Evolutionary conservation across 2,888 invertebrate species (phyloP).

Genomic region (Noctuana brunneofusca): DNA sequence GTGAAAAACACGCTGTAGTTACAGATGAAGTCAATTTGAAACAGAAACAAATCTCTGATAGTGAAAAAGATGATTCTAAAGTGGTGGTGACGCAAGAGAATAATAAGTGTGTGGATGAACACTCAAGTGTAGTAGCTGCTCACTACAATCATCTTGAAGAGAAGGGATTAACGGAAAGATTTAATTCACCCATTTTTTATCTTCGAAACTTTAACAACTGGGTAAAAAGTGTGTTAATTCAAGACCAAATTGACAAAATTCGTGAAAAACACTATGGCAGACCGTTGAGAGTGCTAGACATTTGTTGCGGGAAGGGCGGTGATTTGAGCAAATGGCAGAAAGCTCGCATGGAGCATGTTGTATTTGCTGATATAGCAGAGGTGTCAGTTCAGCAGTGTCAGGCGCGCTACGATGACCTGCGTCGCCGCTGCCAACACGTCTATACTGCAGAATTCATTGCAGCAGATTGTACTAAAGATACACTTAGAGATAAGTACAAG

Average conservation of each 20-base stretch:
- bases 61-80: slow-evolving; percentile 9
- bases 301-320: slow-evolving; percentile 99
- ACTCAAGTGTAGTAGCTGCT: slow-evolving; percentile 89
- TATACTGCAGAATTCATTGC: slow-evolving; percentile 95
- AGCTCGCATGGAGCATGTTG: slow-evolving; percentile 89
- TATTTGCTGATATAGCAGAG: slow-evolving; percentile 96
- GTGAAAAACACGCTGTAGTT: slow-evolving; percentile 7
- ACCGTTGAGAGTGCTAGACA: slow-evolving; percentile 90
- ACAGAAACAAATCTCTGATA: not conserved
- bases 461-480: slow-evolving; percentile 94
- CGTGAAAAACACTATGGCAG: slow-evolving; percentile 86
- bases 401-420: slow-evolving; percentile 90
- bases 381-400: slow-evolving; percentile 96
- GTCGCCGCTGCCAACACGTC: slow-evolving; percentile 64
- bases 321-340: slow-evolving; percentile 98
- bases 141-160: slow-evolving; percentile 97
- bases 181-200: slow-evolving; percentile 94
- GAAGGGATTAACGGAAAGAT: slow-evolving; percentile 90
- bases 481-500: slow-evolving; percentile 88
- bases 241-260: slow-evolving; percentile 88
- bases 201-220: slow-evolving; percentile 99
- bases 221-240: slow-evolving; percentile 97
- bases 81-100: slow-evolving; percentile 12
- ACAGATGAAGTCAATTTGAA: not conserved
- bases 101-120: slow-evolving; percentile 58